Base-by-base conservation (phyloP, 1,140 invertebrate species). In the Lepidotrigona ventralis region DNA sequence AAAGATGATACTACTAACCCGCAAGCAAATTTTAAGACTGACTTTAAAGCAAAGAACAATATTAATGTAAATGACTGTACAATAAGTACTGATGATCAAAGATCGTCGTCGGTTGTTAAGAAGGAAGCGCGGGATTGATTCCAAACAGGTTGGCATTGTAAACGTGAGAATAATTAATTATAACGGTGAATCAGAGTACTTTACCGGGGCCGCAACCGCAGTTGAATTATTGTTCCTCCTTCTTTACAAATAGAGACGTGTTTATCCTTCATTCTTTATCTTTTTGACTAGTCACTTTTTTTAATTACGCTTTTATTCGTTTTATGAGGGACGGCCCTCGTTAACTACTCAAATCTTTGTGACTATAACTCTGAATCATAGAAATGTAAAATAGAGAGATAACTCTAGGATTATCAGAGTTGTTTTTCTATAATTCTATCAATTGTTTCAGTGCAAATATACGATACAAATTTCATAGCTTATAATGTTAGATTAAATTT, bases 1-100 rank as follows among this genome's bases (percentile, higher is more conserved):
- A 89, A 91, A 68, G 88, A 91, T 81, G 89, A 92, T 81, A 85
- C 89, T 90, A 90, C 88, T 71, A 69, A 85, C 85, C 91, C 90
- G 68, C 90, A 90, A 87, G 81, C 82, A 90, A 93, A 93, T 87
- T 92, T 93, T 90, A 94, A 94, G 93, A 94, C 93, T 94, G 93
- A 94, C 80, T 92, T 93, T 84, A 92, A 93, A 92, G 92, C 91
- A 91, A 94, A 94, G 88, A 90, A 88, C 88, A 92, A 90, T 84
- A 85, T 91, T 91, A 92, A 91, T 78, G 82, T 88, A 79, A 88
- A 91, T 58, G 85, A 92, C 15, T 90, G 90, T 79, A 75, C 85
- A 23, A 89, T 90, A 76, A 87, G 69, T 77, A 82, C 86, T 12
- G 85, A 90, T 68, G 90, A 92, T 29, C 85, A 86, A 54, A 87